Percentiles rank a stretch among this genome's conserved stretches.
Evolutionary conservation across 2,113 vertebrate genomes (phyloP).

Genomic region (Ceuthmochares aereus): DNA sequence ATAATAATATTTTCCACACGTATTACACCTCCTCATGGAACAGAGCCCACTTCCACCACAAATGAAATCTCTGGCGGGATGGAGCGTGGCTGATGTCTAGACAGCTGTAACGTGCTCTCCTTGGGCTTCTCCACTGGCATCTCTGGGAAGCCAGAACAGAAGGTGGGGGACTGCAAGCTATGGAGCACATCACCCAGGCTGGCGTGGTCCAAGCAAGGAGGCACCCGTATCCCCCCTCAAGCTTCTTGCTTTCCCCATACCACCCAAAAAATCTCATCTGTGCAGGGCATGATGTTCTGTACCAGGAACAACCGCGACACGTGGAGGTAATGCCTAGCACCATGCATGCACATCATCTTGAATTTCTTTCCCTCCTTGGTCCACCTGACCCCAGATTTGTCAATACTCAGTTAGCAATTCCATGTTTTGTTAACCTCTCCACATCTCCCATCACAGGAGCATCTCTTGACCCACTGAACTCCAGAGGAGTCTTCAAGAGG

Average conservation of each 20-base stretch:
- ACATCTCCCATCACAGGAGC: neutral
- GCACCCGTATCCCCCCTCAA: neutral
- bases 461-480: fast-evolving
- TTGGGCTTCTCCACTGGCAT: slow-evolving; percentile 32
- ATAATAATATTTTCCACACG: slow-evolving; percentile 63
- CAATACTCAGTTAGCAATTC: neutral
- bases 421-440: fast-evolving
- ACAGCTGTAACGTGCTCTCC: slow-evolving; percentile 47
- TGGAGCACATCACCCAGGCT: neutral
- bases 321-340: neutral
- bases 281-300: fast-evolving
- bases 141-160: neutral
- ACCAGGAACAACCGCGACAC: fast-evolving
- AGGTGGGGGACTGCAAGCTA: neutral
- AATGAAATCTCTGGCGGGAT: slow-evolving; percentile 28
- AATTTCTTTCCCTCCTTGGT: neutral
- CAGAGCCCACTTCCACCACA: slow-evolving; percentile 48
- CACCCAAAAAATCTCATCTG: neutral
- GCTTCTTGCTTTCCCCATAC: neutral
- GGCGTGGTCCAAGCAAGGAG: neutral
- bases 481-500: fast-evolving
- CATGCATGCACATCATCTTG: fast-evolving
- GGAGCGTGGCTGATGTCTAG: slow-evolving; percentile 54
- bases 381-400: neutral
- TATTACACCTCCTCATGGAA: slow-evolving; percentile 60